A percentile compares a stretch with the other conserved stretches of the same genome.
These are phyloP conservation scores for Idaea aversata DNA, from an alignment of 2,888 invertebrate species.

Conservation along the genomic window DNA sequence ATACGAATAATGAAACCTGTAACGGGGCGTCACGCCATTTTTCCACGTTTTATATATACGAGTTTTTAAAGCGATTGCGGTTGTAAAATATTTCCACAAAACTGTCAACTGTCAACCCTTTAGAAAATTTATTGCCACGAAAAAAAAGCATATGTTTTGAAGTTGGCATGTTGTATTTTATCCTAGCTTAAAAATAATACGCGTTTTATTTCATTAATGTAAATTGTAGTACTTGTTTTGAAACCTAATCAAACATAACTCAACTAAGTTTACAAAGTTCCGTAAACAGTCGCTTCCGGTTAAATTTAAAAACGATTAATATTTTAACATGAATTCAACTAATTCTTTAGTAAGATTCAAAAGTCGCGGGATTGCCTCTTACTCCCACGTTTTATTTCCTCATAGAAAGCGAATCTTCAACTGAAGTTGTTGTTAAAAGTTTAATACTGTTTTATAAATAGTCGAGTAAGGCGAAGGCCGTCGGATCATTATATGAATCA, in stretches of 20 bases:
- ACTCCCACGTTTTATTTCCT: too few relatives aligned
- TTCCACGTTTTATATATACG: neutral
- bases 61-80: neutral
- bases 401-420: neutral
- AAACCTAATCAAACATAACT: too few relatives aligned
- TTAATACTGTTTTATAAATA: slow-evolving; percentile 41
- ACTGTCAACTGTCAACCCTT: slow-evolving; percentile 15
- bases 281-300: too few relatives aligned
- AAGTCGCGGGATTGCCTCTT: too few relatives aligned
- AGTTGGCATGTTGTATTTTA: neutral
- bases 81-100: slow-evolving; percentile 8
- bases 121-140: slow-evolving; percentile 8
- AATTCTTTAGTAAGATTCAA: too few relatives aligned
- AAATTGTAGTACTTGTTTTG: neutral
- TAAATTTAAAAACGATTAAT: too few relatives aligned
- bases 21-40: neutral
- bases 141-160: neutral
- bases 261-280: too few relatives aligned
- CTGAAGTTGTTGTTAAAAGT: slow-evolving; percentile 22
- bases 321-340: too few relatives aligned
- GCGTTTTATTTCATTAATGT: neutral
- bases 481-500: slow-evolving; percentile 41
- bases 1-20: neutral
- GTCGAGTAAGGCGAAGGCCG: slow-evolving; percentile 28
- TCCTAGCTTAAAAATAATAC: neutral